Evolutionary conservation across 2,888 invertebrate species (phyloP), one percentile per base, ranked within the genome.

Genomic region (Drosophila formosana): DNA sequence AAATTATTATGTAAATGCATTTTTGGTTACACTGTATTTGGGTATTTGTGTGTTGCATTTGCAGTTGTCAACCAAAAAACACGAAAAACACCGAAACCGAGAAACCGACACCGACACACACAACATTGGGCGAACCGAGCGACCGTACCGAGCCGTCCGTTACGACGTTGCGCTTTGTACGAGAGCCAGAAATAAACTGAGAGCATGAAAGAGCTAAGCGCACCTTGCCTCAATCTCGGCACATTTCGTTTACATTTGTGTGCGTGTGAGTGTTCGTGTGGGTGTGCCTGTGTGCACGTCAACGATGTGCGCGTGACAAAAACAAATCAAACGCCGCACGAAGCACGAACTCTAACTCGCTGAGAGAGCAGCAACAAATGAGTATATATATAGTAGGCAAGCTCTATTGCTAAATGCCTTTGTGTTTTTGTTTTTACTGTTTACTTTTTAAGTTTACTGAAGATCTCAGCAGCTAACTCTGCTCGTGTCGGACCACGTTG

Each of bases 121-220:
- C 62, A 73, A 71, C 67, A 61, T 68, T 49, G 65, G 61, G 73
- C 37, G 37, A 37, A 37, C 64, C 72, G 75, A 78, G 67, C 69
- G 73, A 75, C 74, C 72, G 66, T 65, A 70, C 66, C 64, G 77
- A 72, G 66, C 72, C 72, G 81, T 69, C 87, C 88, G 88, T 75
- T 80, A 26, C 66, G 49, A 86, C 90, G 89, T 77, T 88, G 88
- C 83, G 83, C 80, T 80, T 88, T 81, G 89, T 80, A 90, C 90
- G 90, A 90, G 89, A 90, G 91, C 71, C 84, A 89, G 90, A 88
- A 80, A 89, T 84, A 86, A 90, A 90, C 90, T 91, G 88, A 90
- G 80, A 73, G 82, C 66, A 83, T 51, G 78, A 63, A 72, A 83
- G 67, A 76, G 78, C 80, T 89, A 84, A 90, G 88, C 90, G 89